phyloP scores from a whole-genome alignment of 35 echinoderm and acorn worm genomes.

The Amphiura filiformis region DNA sequence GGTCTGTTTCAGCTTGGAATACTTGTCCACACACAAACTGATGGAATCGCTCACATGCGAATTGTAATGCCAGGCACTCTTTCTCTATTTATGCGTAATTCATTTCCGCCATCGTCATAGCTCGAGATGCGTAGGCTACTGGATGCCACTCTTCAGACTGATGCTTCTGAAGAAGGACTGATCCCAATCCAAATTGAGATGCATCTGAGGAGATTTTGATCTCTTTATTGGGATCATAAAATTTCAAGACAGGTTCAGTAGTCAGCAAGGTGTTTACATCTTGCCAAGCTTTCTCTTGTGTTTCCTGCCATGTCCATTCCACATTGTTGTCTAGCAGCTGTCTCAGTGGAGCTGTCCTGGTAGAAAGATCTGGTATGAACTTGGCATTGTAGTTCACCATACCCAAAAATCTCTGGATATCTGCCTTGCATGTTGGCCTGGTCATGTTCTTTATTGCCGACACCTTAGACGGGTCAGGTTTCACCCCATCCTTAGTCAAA shows the following conservation, averaged over 20 bases:
- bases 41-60: constrained; percentile 52
- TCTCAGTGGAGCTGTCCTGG: constrained; percentile 45
- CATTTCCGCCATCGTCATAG: constrained; percentile 34
- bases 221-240: constrained; percentile 15
- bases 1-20: constrained; percentile 55
- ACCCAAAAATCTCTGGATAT: constrained; percentile 40
- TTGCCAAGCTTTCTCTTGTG: constrained; percentile 42
- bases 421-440: constrained; percentile 1
- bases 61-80: constrained; percentile 42
- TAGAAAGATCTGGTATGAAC: constrained; percentile 68
- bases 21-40: constrained; percentile 48
- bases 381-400: constrained; percentile 68
- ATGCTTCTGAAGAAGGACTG: constrained; percentile 31
- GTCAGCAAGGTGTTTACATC: constrained; percentile 21
- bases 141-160: constrained; percentile 13
- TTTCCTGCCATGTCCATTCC: constrained; percentile 40
- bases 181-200: constrained; percentile 23
- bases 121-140: constrained; percentile 34
- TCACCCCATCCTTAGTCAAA: constrained; percentile 21
- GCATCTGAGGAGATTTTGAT: constrained; percentile 33
- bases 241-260: constrained; percentile 27
- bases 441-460: constrained; percentile 37
- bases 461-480: constrained; percentile 34
- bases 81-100: constrained; percentile 58
- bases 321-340: constrained; percentile 46